Evolutionary conservation across 2,113 vertebrate genomes (phyloP).

Genomic region (Odontesthes bonariensis): DNA sequence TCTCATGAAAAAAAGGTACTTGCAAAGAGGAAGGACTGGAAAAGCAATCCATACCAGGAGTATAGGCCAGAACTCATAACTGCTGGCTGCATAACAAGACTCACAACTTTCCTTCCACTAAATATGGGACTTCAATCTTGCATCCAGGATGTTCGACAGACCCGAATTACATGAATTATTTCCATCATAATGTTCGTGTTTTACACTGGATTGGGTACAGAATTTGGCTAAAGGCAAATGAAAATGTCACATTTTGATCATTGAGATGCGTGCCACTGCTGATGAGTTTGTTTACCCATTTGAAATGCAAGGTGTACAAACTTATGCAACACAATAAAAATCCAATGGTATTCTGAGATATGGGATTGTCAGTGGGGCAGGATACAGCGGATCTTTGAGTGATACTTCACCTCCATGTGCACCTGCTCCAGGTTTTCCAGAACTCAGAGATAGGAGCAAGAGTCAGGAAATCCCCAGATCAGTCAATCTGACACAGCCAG

Average conservation of each 20-base stretch:
- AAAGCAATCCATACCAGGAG: constrained; percentile 51
- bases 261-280: not conserved
- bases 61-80: constrained; percentile 46
- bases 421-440: constrained; percentile 56
- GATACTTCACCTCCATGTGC: constrained; percentile 53
- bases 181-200: constrained; percentile 48
- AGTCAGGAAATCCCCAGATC: constrained; percentile 38
- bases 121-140: constrained; percentile 26
- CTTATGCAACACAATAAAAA: not conserved
- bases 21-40: constrained; percentile 52
- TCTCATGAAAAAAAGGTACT: constrained; percentile 46
- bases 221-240: not conserved
- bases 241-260: not conserved
- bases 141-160: constrained; percentile 38
- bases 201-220: not conserved
- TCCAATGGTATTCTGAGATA: constrained; percentile 36
- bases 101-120: constrained; percentile 47
- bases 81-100: constrained; percentile 15
- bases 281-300: not conserved
- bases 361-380: constrained; percentile 53
- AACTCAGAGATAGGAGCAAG: constrained; percentile 25
- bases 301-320: constrained; percentile 27
- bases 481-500: constrained; percentile 21
- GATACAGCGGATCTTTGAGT: constrained; percentile 48
- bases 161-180: constrained; percentile 42